Evolutionary conservation across 1,140 invertebrate species (phyloP).

Genomic region (Drosophila orena): DNA sequence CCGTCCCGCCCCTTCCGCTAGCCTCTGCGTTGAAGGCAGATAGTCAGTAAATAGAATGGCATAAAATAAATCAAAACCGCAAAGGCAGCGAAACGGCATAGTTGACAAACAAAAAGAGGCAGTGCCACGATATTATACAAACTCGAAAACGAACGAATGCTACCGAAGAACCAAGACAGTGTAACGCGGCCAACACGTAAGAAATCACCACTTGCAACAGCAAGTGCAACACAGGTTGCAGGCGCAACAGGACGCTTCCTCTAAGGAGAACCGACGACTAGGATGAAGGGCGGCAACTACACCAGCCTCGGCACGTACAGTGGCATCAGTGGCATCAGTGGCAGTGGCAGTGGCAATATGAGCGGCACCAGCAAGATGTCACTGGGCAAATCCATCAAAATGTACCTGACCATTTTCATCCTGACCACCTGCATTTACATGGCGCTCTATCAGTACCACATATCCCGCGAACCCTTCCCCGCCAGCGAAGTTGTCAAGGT

Average conservation of each 20-base stretch:
- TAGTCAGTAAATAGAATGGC: conserved; percentile 30
- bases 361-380: conserved; percentile 63
- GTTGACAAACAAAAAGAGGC: conserved; percentile 20
- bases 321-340: conserved; percentile 9
- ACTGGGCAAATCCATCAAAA: conserved; percentile 83
- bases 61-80: conserved; percentile 26
- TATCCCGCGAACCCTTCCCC: conserved; percentile 70
- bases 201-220: conserved; percentile 38
- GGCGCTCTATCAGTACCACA: conserved; percentile 84
- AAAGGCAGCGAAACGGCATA: conserved; percentile 27
- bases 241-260: background rate
- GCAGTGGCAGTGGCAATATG: conserved; percentile 7
- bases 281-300: conserved; percentile 40
- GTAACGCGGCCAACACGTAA: conserved; percentile 62
- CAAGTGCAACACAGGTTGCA: conserved; percentile 2
- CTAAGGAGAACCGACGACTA: background rate
- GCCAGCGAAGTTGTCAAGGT: conserved; percentile 75
- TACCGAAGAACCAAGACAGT: conserved; percentile 59
- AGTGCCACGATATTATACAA: conserved; percentile 38
- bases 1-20: conserved; percentile 29
- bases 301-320: conserved; percentile 21
- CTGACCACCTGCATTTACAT: conserved; percentile 84
- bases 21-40: conserved; percentile 36
- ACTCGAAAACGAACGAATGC: conserved; percentile 62
- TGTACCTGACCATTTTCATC: conserved; percentile 85